Conservation (phyloP, 2,888 invertebrate species). For the Stegana nigrithorax region DNA sequence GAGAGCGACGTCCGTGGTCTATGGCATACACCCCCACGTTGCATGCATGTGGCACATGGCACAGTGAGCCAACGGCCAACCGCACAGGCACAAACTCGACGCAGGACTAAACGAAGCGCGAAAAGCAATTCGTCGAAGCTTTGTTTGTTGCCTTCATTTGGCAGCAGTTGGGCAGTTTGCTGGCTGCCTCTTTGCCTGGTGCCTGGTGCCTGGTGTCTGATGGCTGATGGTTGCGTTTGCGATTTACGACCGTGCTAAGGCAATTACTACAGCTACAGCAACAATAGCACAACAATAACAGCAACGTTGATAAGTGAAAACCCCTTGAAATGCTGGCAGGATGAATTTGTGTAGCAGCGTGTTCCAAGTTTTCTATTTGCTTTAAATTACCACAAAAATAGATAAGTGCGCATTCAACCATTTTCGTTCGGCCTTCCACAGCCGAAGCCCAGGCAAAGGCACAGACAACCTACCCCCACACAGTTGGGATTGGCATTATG, state of each 20-base stretch:
- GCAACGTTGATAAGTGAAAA: background rate
- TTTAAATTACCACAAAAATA: conserved; percentile 65
- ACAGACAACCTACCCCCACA: no score
- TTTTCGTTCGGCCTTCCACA: no score
- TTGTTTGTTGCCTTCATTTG: background rate
- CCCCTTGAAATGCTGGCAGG: background rate
- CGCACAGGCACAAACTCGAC: conserved; percentile 34
- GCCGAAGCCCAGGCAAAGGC: no score
- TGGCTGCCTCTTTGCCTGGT: no score
- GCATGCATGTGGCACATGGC: conserved; percentile 32
- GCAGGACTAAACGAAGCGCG: conserved; percentile 31
- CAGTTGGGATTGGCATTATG: no score
- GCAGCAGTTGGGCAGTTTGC: background rate
- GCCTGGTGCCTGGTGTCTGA: no score
- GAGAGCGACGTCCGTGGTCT: background rate
- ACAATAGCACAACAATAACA: background rate
- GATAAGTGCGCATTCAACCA: conserved; percentile 41
- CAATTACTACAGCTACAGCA: background rate
- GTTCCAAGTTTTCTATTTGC: conserved; percentile 47
- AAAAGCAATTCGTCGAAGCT: conserved; percentile 10
- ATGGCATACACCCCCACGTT: no score
- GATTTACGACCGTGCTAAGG: background rate
- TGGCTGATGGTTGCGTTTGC: background rate
- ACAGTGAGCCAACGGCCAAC: conserved; percentile 42
- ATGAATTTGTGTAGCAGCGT: background rate